Evolutionary conservation across 1,140 invertebrate genomes (phyloP).

Genomic region (Anoplophora glabripennis): DNA sequence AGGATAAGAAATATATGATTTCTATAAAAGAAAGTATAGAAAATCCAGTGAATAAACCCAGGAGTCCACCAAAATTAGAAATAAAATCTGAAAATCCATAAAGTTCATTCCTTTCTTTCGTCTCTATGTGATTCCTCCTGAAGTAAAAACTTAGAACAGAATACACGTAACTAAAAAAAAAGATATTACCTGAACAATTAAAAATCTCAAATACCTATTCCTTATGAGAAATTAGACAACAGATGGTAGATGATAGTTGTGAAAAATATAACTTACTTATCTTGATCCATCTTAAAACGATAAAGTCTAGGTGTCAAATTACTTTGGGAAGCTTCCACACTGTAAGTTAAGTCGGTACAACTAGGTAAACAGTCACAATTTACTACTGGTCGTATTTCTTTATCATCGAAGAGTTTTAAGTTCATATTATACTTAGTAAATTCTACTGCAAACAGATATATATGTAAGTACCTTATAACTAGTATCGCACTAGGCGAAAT

Average conservation of each 20-base stretch:
- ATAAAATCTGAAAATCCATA: slow-evolving; percentile 63
- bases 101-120: slow-evolving; percentile 55
- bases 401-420: too few species aligned
- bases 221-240: background rate
- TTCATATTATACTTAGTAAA: too few species aligned
- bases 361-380: too few species aligned
- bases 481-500: too few species aligned
- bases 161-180: background rate
- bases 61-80: slow-evolving; percentile 62
- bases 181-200: background rate
- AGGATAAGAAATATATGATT: slow-evolving; percentile 61
- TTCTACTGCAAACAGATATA: too few species aligned
- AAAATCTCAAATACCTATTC: background rate
- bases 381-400: too few species aligned
- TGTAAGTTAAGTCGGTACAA: too few species aligned
- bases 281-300: too few species aligned
- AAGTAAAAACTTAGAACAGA: background rate
- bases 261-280: background rate
- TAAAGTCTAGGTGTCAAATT: too few species aligned
- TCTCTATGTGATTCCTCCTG: background rate
- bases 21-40: slow-evolving; percentile 63
- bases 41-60: slow-evolving; percentile 65
- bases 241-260: background rate
- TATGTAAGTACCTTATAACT: too few species aligned
- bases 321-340: too few species aligned